A percentile compares a stretch with the other conserved stretches of the same genome.
Conservation (phyloP, 2,113 vertebrate species). For the Lophochroa leadbeateri region DNA sequence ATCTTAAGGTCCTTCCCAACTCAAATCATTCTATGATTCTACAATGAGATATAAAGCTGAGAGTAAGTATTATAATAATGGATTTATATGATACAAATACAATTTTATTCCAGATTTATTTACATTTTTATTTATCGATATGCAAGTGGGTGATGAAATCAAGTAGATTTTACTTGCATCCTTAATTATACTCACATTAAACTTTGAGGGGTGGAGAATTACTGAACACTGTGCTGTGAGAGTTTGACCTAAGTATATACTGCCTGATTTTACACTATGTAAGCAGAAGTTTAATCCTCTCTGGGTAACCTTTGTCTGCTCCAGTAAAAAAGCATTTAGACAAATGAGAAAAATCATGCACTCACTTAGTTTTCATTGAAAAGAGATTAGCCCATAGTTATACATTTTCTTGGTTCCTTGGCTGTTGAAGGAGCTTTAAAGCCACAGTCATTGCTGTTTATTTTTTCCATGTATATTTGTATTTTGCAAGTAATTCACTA, state of each 20-base stretch:
- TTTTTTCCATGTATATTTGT: neutral
- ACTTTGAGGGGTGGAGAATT: neutral
- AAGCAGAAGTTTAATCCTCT: conserved; percentile 9
- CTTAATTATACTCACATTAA: neutral
- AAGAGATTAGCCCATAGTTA: neutral
- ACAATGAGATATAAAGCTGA: neutral
- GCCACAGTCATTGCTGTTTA: neutral
- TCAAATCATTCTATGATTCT: neutral
- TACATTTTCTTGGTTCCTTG: neutral
- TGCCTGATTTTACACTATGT: neutral
- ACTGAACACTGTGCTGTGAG: neutral
- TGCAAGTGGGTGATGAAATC: neutral
- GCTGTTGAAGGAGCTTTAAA: neutral
- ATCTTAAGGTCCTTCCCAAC: neutral
- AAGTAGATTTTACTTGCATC: neutral
- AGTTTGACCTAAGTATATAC: conserved; percentile 1
- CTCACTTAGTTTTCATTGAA: neutral
- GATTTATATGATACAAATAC: neutral
- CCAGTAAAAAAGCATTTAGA: neutral
- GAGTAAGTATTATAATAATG: neutral
- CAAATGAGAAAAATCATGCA: neutral
- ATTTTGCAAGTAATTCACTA: neutral
- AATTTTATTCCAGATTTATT: neutral
- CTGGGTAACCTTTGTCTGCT: neutral
- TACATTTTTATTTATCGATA: neutral